phyloP scores from a whole-genome alignment of 1,140 invertebrate species.

The Grapholita molesta region DNA sequence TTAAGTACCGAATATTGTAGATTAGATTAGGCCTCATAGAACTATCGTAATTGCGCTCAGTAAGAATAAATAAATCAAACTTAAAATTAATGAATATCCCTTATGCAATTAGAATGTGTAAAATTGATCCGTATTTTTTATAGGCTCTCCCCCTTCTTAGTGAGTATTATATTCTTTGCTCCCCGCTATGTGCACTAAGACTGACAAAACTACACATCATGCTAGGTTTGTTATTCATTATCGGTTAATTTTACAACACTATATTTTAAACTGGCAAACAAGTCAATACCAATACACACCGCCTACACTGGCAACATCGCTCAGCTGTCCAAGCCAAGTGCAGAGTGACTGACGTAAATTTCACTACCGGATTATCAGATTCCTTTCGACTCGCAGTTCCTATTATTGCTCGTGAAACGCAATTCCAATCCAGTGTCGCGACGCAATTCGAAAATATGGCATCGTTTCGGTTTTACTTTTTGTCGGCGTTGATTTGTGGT shows the following conservation, averaged over 20 bases:
- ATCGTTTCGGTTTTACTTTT: conserved; percentile 48
- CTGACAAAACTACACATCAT: background rate
- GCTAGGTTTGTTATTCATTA: background rate
- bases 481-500: conserved; percentile 50
- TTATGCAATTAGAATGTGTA: too few relatives aligned
- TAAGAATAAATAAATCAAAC: too few relatives aligned
- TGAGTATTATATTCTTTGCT: too few relatives aligned
- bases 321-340: conserved; percentile 38
- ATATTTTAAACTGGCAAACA: background rate
- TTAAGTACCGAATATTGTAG: too few relatives aligned
- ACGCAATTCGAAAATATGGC: conserved; percentile 43
- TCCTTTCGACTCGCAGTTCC: conserved; percentile 42
- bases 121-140: too few relatives aligned
- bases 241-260: conserved; percentile 1
- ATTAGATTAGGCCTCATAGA: too few relatives aligned
- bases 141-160: too few relatives aligned
- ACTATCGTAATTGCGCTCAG: too few relatives aligned
- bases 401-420: conserved; percentile 34
- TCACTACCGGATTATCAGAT: conserved; percentile 30
- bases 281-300: too few relatives aligned
- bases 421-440: background rate
- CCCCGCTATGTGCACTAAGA: background rate
- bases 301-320: conserved; percentile 29
- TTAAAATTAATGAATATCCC: too few relatives aligned
- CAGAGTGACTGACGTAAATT: conserved; percentile 23